phyloP scores from a whole-genome alignment of 2,797 vertebrate species.

The Caiman crocodilus region DNA sequence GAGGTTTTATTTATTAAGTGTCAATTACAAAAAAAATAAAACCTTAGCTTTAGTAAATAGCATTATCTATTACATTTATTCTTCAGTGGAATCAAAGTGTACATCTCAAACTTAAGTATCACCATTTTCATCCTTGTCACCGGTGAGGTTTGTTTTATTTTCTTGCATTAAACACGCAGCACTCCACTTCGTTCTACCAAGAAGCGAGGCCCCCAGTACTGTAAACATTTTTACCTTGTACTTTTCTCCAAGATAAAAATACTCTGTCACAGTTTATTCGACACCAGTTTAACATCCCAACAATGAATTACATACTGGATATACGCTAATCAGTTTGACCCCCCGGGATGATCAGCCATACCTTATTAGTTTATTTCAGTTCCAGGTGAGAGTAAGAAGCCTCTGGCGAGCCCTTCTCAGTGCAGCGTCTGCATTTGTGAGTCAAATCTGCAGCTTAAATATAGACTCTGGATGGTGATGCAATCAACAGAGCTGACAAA shows the following conservation, averaged over 20 bases:
- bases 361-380: neutral
- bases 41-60: no score
- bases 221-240: neutral
- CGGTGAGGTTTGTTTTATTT: neutral
- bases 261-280: neutral
- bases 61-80: neutral
- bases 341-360: neutral
- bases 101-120: neutral
- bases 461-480: constrained; percentile 22
- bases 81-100: neutral
- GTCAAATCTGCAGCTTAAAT: constrained; percentile 42
- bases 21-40: neutral
- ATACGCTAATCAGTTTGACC: neutral
- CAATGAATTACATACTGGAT: neutral
- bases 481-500: neutral
- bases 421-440: neutral
- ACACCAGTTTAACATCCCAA: neutral
- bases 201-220: neutral
- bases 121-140: neutral
- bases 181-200: neutral
- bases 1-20: no score
- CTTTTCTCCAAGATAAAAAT: neutral
- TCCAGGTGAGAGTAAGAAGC: neutral
- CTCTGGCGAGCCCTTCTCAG: neutral
- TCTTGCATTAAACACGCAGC: neutral